These are phyloP conservation scores for Nematolebias whitei DNA, from an alignment of 2,113 vertebrate genomes.

Conservation along the genomic window DNA sequence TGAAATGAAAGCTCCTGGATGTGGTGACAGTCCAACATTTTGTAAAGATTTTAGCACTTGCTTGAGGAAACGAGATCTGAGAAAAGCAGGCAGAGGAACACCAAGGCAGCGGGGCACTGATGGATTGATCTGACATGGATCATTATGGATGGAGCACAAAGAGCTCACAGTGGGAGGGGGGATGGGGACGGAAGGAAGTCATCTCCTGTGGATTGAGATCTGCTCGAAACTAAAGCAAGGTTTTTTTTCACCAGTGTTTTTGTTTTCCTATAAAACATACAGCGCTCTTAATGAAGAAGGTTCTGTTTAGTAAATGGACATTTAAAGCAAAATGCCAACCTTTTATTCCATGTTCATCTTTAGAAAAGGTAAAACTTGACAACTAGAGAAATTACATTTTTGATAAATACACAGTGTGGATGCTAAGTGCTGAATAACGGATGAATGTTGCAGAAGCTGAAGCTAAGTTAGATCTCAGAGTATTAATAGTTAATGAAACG, in stretches of 20 bases:
- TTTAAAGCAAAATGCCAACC: not conserved
- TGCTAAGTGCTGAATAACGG: too few species aligned
- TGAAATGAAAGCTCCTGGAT: constrained; percentile 6
- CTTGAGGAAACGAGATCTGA: constrained; percentile 12
- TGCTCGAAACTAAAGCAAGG: constrained; percentile 16
- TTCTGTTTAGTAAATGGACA: not conserved
- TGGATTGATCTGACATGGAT: constrained; percentile 52
- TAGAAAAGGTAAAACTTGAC: not conserved
- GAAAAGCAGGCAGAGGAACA: constrained; percentile 41
- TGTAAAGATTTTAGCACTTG: not conserved
- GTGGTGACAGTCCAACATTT: not conserved
- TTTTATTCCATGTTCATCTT: not conserved
- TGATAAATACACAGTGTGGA: too few species aligned
- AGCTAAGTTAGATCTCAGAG: too few species aligned
- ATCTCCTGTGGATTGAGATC: constrained; percentile 16
- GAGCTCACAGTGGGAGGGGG: constrained; percentile 7
- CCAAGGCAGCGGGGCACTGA: constrained; percentile 30
- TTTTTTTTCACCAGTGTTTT: not conserved
- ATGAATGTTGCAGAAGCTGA: too few species aligned
- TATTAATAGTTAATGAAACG: too few species aligned
- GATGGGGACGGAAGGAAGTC: constrained; percentile 3
- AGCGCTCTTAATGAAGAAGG: not conserved
- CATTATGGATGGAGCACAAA: constrained; percentile 34
- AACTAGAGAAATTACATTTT: not conserved
- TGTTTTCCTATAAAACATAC: not conserved